These are phyloP conservation scores for Vulpes vulpes DNA, from an alignment of 2,113 vertebrate genomes.

Conservation along the genomic window DNA sequence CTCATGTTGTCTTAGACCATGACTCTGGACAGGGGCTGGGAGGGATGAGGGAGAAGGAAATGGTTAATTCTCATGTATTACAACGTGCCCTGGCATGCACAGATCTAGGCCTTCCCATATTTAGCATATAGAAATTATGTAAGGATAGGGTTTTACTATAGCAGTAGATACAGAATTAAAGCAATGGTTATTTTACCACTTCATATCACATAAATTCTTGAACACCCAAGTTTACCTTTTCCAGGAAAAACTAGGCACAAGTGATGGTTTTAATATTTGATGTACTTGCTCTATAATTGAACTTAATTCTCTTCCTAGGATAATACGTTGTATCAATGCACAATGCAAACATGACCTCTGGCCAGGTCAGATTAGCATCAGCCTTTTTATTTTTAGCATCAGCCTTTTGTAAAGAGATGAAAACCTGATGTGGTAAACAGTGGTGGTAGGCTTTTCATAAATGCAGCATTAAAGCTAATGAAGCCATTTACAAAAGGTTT, in stretches of 20 bases:
- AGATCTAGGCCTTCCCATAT: neutral
- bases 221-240: neutral
- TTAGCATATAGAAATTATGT: neutral
- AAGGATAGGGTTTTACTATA: neutral
- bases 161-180: neutral
- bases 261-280: slow-evolving; percentile 9
- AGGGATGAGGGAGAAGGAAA: neutral
- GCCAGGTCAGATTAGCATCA: neutral
- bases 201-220: neutral
- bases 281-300: neutral
- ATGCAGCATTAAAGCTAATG: slow-evolving; percentile 19
- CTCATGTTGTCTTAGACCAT: neutral
- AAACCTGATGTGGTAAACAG: neutral
- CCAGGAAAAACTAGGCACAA: slow-evolving; percentile 7
- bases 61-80: neutral
- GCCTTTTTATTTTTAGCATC: neutral
- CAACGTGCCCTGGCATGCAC: neutral
- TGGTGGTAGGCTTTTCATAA: neutral
- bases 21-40: neutral
- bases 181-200: neutral
- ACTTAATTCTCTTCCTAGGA: neutral
- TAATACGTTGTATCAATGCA: neutral
- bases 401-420: slow-evolving; percentile 17
- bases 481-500: slow-evolving; percentile 24
- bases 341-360: neutral